Evolutionary conservation across 2,888 invertebrate genomes (phyloP).

Genomic region (Habroteleia sp.): DNA sequence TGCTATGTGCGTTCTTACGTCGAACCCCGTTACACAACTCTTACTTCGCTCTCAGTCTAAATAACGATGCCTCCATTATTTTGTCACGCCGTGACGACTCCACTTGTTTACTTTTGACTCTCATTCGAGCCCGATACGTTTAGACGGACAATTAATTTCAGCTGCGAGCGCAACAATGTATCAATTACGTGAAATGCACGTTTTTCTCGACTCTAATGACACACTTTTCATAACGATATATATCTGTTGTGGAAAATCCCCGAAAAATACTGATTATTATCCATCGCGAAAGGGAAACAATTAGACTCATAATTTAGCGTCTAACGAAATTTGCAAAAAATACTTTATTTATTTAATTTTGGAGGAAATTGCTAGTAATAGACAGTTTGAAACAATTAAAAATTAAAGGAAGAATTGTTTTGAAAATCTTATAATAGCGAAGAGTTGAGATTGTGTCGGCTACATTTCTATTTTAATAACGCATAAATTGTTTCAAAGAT

Average conservation of each 20-base stretch:
- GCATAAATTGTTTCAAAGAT: no score
- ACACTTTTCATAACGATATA: constrained; percentile 25
- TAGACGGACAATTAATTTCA: constrained; percentile 25
- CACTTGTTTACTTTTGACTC: constrained; percentile 40
- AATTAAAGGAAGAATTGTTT: no score
- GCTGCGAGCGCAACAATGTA: no score
- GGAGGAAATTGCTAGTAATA: no score
- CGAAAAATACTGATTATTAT: constrained; percentile 18
- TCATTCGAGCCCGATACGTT: no score
- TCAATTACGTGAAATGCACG: constrained; percentile 26
- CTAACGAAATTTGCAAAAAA: no score
- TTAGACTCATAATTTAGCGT: constrained; percentile 1
- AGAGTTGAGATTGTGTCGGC: no score
- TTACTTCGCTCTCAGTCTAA: constrained; percentile 37
- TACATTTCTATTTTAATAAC: no score
- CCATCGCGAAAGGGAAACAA: constrained; percentile 1
- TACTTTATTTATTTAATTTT: no score
- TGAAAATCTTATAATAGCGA: no score
- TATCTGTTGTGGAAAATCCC: constrained; percentile 28
- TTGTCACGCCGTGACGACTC: constrained; percentile 52
- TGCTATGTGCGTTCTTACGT: constrained; percentile 32
- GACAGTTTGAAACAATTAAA: no score
- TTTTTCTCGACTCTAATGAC: constrained; percentile 32
- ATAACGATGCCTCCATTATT: constrained; percentile 57
- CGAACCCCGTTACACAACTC: constrained; percentile 22